Evolutionary conservation across 2,888 invertebrate species (phyloP).

Genomic region (Phortica magna): DNA sequence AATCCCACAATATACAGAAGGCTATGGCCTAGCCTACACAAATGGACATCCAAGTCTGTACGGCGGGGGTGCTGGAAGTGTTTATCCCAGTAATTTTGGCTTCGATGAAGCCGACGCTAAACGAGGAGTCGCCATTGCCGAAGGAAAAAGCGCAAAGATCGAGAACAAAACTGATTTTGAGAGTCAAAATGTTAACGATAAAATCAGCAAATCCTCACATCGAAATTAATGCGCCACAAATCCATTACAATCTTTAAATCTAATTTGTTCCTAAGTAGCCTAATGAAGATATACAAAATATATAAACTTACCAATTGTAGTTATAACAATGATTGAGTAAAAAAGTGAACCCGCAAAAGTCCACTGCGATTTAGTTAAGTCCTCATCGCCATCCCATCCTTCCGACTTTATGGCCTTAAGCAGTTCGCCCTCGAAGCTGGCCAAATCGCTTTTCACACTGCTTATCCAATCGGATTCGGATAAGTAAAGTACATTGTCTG

Average conservation of each 20-base stretch:
- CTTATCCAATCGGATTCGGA: conserved; percentile 89
- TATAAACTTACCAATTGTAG: conserved; percentile 90
- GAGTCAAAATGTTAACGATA: conserved; percentile 59
- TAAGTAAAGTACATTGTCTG: conserved; percentile 79
- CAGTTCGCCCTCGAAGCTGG: conserved; percentile 85
- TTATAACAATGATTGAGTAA: conserved; percentile 97
- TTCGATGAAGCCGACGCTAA: conserved; percentile 60
- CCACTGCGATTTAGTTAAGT: conserved; percentile 85
- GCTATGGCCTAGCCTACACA: conserved; percentile 61
- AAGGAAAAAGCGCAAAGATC: conserved; percentile 65
- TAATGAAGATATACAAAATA: conserved; percentile 5
- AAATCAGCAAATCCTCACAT: conserved; percentile 62
- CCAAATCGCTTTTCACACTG: conserved; percentile 82
- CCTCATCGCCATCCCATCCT: conserved; percentile 92
- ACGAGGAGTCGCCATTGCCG: conserved; percentile 43
- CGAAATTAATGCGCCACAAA: conserved; percentile 20
- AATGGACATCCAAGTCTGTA: conserved; percentile 52
- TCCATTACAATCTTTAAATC: neutral
- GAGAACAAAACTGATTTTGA: conserved; percentile 38
- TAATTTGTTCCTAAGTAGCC: conserved; percentile 29
- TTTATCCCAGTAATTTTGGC: conserved; percentile 43
- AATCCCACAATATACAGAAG: conserved; percentile 65
- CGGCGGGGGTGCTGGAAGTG: conserved; percentile 37
- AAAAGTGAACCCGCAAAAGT: conserved; percentile 93
- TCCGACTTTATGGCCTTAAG: conserved; percentile 90